Percentiles rank a stretch among this genome's conserved stretches.
phyloP scores from a whole-genome alignment of 2,797 vertebrate genomes.

The Tachyglossus aculeatus region DNA sequence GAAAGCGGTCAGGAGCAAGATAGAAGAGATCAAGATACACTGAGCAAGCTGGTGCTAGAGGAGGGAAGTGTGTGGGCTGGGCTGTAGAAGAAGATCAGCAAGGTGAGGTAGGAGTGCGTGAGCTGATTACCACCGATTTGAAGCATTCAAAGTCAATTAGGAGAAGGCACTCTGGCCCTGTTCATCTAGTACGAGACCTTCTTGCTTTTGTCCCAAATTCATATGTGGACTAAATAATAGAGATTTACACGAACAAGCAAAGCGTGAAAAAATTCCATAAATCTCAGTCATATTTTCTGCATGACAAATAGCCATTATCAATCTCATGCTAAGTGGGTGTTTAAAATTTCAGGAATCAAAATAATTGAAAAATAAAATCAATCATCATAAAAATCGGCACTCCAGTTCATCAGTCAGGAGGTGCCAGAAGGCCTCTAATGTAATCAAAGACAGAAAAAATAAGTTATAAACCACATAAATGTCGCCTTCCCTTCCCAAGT shows the following conservation, averaged over 20 bases:
- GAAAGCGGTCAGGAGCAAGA: too few relatives aligned
- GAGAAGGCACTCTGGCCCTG: slow-evolving; percentile 21
- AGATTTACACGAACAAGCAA: slow-evolving; percentile 7
- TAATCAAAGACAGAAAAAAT: slow-evolving; percentile 51
- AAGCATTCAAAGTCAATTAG: too few relatives aligned
- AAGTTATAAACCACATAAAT: slow-evolving; percentile 55
- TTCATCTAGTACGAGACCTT: slow-evolving; percentile 4
- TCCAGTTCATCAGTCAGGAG: slow-evolving; percentile 51
- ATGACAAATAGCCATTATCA: slow-evolving; percentile 65
- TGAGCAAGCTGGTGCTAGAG: too few relatives aligned
- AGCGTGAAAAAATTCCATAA: slow-evolving; percentile 61
- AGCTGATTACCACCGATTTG: too few relatives aligned
- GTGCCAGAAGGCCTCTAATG: slow-evolving; percentile 38
- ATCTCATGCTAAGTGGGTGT: slow-evolving; percentile 59
- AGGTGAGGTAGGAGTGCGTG: too few relatives aligned
- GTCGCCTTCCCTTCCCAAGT: slow-evolving; percentile 32
- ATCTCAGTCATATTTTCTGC: slow-evolving; percentile 56
- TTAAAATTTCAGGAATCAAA: slow-evolving; percentile 71
- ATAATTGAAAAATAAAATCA: slow-evolving; percentile 64
- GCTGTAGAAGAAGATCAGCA: too few relatives aligned
- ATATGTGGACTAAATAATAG: slow-evolving; percentile 44
- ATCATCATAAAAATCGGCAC: slow-evolving; percentile 51
- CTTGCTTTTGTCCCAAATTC: slow-evolving; percentile 41
- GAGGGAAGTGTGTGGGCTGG: too few relatives aligned
- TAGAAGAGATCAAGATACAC: too few relatives aligned